Percentiles rank a stretch among this genome's conserved stretches.
Conservation (phyloP, 2,797 vertebrate genomes). For the Chelidonichthys spinosus region DNA sequence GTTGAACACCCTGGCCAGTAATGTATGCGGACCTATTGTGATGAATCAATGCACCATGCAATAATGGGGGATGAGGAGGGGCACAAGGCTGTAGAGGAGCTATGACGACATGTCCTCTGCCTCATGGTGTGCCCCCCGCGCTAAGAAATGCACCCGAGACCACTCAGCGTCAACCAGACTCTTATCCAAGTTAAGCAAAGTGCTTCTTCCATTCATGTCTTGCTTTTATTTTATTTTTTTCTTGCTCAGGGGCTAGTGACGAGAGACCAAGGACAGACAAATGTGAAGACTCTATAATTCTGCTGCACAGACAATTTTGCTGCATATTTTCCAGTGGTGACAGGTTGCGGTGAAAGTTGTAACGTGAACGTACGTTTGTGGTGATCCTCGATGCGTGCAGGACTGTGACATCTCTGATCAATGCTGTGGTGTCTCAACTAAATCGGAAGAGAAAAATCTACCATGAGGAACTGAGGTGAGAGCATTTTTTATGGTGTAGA, state of each 20-base stretch:
- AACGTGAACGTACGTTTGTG: neutral
- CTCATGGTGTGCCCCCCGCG: conserved; percentile 39
- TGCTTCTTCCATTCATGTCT: conserved; percentile 23
- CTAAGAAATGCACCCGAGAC: conserved; percentile 40
- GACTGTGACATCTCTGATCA: neutral
- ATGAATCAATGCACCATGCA: conserved; percentile 81
- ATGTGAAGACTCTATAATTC: conserved; percentile 34
- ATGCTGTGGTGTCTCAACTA: neutral
- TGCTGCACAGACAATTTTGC: conserved; percentile 13
- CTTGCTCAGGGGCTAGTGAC: conserved; percentile 3
- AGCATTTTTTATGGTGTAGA: conserved; percentile 14
- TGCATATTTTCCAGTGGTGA: neutral
- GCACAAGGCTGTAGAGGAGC: conserved; percentile 43
- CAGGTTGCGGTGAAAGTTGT: conserved; percentile 32
- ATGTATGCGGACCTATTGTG: conserved; percentile 86
- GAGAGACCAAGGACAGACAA: conserved; percentile 47
- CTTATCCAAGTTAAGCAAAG: conserved; percentile 24
- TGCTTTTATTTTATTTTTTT: conserved; percentile 19
- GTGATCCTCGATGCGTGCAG: neutral
- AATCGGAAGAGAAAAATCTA: conserved; percentile 5
- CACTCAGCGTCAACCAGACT: conserved; percentile 20
- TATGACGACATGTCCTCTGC: conserved; percentile 55
- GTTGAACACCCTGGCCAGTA: conserved; percentile 68
- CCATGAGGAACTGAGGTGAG: conserved; percentile 66
- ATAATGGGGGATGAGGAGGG: conserved; percentile 75